Percentiles rank a stretch among this genome's conserved stretches.
Conservation (phyloP, 2,113 vertebrate genomes). For the Triplophysa tibetana region DNA sequence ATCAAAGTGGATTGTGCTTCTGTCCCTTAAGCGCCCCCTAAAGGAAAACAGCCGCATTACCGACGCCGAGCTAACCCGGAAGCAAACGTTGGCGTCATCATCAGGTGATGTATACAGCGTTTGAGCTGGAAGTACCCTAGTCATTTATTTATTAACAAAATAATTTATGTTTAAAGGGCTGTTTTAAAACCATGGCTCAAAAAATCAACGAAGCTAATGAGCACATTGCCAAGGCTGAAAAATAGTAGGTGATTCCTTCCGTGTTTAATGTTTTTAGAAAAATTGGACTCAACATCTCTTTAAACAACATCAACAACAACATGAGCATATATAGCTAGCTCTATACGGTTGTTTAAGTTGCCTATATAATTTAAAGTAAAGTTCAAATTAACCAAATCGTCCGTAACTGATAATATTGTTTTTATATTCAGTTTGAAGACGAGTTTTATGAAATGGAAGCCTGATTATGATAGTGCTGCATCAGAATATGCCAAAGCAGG, state of each 20-base stretch:
- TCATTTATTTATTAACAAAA: background rate
- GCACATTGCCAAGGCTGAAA: constrained; percentile 83
- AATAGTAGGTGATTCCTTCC: constrained; percentile 73
- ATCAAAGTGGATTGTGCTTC: too few species aligned
- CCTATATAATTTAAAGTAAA: too few species aligned
- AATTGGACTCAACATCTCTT: too few species aligned
- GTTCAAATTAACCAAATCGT: background rate
- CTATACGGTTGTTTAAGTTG: too few species aligned
- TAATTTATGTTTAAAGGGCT: background rate
- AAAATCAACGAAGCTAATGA: constrained; percentile 86
- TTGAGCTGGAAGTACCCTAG: background rate
- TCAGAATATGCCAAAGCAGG: constrained; percentile 88
- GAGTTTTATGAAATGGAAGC: constrained; percentile 89
- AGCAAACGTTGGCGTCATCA: background rate
- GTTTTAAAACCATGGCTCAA: constrained; percentile 75
- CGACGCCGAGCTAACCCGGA: constrained; percentile 3
- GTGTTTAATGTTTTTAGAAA: too few species aligned
- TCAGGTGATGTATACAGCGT: background rate
- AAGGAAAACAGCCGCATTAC: background rate
- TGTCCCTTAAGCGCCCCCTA: background rate
- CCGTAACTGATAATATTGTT: background rate
- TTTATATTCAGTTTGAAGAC: constrained; percentile 80
- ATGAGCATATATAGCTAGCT: too few species aligned
- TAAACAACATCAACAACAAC: too few species aligned
- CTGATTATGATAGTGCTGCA: constrained; percentile 88